phyloP scores from a whole-genome alignment of 2,797 vertebrate species.

The Centroberyx gerrardi region DNA sequence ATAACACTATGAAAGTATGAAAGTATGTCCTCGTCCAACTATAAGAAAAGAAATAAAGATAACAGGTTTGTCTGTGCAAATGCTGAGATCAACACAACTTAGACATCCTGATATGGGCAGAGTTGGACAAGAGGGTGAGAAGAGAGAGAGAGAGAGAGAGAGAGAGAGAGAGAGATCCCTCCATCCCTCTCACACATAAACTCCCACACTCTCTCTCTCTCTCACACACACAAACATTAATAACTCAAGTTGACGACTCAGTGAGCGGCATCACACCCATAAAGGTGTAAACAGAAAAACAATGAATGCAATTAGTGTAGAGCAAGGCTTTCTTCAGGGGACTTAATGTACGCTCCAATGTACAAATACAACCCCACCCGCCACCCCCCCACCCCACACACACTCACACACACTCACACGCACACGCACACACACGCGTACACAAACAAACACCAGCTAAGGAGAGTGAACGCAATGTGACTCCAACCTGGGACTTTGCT shows the following conservation, averaged over 20 bases:
- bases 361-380: background rate
- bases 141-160: too few relatives aligned
- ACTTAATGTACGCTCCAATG: slow-evolving; percentile 30
- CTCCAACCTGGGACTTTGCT: slow-evolving; percentile 43
- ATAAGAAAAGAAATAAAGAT: too few relatives aligned
- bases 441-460: slow-evolving; percentile 27
- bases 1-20: too few relatives aligned
- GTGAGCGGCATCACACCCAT: slow-evolving; percentile 43
- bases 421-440: background rate
- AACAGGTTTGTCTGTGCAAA: too few relatives aligned
- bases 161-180: too few relatives aligned
- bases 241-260: slow-evolving; percentile 26
- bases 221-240: slow-evolving; percentile 30
- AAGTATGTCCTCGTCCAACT: too few relatives aligned
- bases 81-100: too few relatives aligned
- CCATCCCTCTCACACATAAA: too few relatives aligned
- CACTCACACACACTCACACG: background rate
- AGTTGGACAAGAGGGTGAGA: too few relatives aligned
- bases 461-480: slow-evolving; percentile 15
- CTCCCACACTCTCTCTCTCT: background rate
- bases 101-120: too few relatives aligned
- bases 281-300: slow-evolving; percentile 56
- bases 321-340: slow-evolving; percentile 34
- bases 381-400: background rate
- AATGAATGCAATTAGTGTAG: slow-evolving; percentile 56